These are phyloP conservation scores for Anguilla rostrata DNA, from an alignment of 2,113 vertebrate species.

Conservation along the genomic window DNA sequence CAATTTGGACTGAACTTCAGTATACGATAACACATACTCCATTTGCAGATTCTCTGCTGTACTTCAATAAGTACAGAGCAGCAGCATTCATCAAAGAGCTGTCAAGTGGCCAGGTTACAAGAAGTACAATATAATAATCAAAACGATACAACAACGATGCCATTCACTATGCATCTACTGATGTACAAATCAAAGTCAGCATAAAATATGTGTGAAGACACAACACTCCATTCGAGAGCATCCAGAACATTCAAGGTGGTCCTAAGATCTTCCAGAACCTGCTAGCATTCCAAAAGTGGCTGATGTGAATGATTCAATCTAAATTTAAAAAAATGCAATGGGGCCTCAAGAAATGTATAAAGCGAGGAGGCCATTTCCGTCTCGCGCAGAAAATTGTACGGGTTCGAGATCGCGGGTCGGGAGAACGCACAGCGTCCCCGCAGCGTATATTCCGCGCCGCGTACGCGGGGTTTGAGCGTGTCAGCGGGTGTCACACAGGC, in stretches of 20 bases:
- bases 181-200: not conserved
- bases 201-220: not conserved
- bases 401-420: not conserved
- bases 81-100: not conserved
- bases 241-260: not conserved
- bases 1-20: not conserved
- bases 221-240: not conserved
- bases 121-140: not conserved
- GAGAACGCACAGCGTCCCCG: not conserved
- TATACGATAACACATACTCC: not conserved
- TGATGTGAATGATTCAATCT: not conserved
- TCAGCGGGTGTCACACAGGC: not conserved
- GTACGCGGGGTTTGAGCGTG: not conserved
- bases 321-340: no score
- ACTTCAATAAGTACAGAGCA: not conserved
- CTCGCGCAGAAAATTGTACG: no score
- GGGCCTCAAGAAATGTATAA: no score
- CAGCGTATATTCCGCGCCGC: not conserved
- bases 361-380: no score
- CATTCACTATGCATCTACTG: not conserved
- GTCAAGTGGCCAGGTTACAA: not conserved
- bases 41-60: not conserved
- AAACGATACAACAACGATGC: not conserved
- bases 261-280: not conserved
- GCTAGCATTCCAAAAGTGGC: not conserved